Evolutionary conservation across 2,888 invertebrate species (phyloP).

Genomic region (Perdita meconis): DNA sequence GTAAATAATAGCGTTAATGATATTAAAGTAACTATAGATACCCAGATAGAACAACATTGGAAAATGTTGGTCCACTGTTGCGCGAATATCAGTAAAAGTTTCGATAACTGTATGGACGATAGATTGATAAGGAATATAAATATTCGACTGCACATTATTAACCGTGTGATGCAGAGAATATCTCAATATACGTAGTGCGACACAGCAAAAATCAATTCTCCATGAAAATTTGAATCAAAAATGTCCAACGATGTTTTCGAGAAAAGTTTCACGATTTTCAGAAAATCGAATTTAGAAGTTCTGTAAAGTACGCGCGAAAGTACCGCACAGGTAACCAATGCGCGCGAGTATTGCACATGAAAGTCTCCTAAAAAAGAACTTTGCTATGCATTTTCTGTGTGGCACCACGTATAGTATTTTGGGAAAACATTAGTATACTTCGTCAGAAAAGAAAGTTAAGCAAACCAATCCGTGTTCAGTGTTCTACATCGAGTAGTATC

Average conservation of each 20-base stretch:
- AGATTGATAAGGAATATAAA: slow-evolving; percentile 16
- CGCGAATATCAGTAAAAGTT: not conserved
- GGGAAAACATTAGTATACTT: slow-evolving; percentile 6
- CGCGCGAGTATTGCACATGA: not conserved
- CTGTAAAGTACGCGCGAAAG: not conserved
- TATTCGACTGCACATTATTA: not conserved
- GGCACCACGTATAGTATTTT: not conserved
- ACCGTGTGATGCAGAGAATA: not conserved
- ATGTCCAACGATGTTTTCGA: not conserved
- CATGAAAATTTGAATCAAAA: not conserved
- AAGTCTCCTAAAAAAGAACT: not conserved
- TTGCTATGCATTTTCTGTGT: not conserved
- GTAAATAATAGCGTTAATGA: slow-evolving; percentile 36
- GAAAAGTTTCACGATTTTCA: not conserved
- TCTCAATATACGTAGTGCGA: not conserved
- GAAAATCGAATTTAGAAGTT: not conserved
- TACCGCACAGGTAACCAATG: not conserved
- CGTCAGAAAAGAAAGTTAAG: not conserved
- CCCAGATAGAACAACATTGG: slow-evolving; percentile 29
- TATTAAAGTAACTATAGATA: slow-evolving; percentile 16
- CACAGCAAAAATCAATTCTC: not conserved
- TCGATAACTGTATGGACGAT: slow-evolving; percentile 25
- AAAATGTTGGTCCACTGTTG: slow-evolving; percentile 16
- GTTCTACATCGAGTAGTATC: not conserved
- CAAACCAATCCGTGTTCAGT: not conserved